Base-by-base conservation (phyloP, 2,888 invertebrate genomes). In the Dolichomitus sp. region DNA sequence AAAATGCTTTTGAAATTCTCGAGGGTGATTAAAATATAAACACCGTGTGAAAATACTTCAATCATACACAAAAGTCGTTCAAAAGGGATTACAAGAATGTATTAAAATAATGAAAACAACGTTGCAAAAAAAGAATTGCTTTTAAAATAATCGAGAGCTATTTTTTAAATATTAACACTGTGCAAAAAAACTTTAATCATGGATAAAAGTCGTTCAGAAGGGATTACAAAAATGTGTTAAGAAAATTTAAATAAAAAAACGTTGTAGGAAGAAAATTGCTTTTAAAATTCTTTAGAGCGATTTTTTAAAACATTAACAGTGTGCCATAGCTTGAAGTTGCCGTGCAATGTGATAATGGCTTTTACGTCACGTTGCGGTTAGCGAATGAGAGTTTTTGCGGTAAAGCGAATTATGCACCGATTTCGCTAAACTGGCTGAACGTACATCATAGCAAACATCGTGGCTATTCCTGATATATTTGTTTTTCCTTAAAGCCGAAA, bases 381-480 rank as follows among this genome's bases (percentile, higher is more conserved):
- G 9, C 61, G 9, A 61, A 37, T 37, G 9, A 61, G 40, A 61
- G 37, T 61, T 61, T 37, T 19, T 37, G 61, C 7, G 33, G 6
- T 37, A 7, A 59, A 33, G 17, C 19, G 19, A 37, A 11, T n/a
- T 17, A 23, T 23, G 23, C 2, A 17, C n/a, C 2, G 2, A 7
- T 33, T 33, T 33, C 30, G 30, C 5, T 30, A 14, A 40, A 37
- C 3, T 17, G 11, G 19, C 3, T 37, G 33, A 40, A 19, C 7
- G 37, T 4, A 17, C 30, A 17, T 17, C 37, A 33, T 48, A 48
- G n/a, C 52, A 3, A 14, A 54, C 14, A 14, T 54, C 1, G 4
- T 17, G 42, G 59, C 33, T 72, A 59, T 72, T 72, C 17, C 59
- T 59, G 30, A 30, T 33, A 6, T 33, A 59, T 72, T 59, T 59